phyloP scores from a whole-genome alignment of 2,113 vertebrate species.

The Spea multiplicata region DNA sequence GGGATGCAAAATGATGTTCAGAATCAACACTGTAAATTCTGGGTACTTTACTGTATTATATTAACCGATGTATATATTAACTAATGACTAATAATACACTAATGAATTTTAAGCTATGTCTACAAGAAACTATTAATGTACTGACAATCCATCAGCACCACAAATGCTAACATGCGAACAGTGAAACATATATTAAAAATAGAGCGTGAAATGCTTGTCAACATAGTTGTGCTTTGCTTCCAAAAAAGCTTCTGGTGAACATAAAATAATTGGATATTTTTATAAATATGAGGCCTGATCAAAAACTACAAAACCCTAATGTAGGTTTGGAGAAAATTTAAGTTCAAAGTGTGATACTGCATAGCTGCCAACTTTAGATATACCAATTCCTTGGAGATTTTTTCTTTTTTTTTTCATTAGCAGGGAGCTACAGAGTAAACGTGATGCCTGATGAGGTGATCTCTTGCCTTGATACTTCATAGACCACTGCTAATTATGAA shows the following conservation, averaged over 20 bases:
- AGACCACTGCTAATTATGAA: constrained; percentile 54
- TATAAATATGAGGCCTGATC: constrained; percentile 52
- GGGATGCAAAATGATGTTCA: no score
- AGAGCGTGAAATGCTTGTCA: constrained; percentile 16
- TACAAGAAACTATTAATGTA: neutral
- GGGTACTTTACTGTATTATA: no score
- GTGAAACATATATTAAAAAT: constrained; percentile 13
- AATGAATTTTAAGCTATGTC: no score
- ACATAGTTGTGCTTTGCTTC: neutral
- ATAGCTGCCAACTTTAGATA: constrained; percentile 53
- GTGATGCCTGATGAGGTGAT: constrained; percentile 55
- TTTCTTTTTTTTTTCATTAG: constrained; percentile 50
- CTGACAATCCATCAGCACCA: neutral
- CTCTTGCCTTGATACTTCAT: constrained; percentile 54
- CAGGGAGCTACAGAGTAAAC: constrained; percentile 53
- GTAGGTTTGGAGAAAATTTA: constrained; percentile 50
- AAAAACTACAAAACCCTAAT: constrained; percentile 55
- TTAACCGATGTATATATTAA: no score
- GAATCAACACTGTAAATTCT: no score
- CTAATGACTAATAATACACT: no score
- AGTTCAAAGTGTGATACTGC: constrained; percentile 52
- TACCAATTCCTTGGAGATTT: constrained; percentile 53
- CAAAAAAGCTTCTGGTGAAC: constrained; percentile 40
- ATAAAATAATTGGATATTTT: constrained; percentile 36
- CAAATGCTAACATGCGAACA: neutral